Conservation (phyloP, 2,797 vertebrate species). For the Peromyscus melanophrys region DNA sequence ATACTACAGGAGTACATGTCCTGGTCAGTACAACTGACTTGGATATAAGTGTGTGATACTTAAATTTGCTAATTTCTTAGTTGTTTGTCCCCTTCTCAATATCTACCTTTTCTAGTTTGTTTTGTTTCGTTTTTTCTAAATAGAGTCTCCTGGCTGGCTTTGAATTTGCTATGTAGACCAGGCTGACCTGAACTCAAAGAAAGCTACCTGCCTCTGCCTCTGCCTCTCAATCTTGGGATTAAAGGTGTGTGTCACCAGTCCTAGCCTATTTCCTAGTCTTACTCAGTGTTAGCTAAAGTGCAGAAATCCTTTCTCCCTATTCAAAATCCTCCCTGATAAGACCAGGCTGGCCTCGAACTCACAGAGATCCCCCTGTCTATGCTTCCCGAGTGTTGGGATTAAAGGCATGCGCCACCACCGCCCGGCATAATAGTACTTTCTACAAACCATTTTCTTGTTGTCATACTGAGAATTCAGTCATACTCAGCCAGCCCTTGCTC, state of each 20-base stretch:
- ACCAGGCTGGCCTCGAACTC: too few species aligned
- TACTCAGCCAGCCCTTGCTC: slow-evolving; percentile 2
- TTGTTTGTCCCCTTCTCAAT: not conserved
- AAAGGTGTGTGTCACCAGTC: not conserved
- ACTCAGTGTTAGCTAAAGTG: slow-evolving; percentile 20
- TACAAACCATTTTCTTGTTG: slow-evolving; percentile 60
- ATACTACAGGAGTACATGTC: slow-evolving; percentile 31
- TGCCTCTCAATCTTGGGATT: not conserved
- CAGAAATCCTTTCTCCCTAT: not conserved
- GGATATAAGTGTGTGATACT: slow-evolving; percentile 7
- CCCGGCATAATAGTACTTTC: not conserved
- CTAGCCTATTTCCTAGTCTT: not conserved
- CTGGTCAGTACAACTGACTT: slow-evolving; percentile 55
- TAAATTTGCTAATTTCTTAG: slow-evolving; percentile 58
- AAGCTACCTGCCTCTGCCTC: not conserved
- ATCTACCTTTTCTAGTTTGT: not conserved
- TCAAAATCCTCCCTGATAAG: slow-evolving; percentile 44
- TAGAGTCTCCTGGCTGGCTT: not conserved
- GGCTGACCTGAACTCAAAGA: not conserved
- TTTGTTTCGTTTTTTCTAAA: not conserved
- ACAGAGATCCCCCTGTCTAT: too few species aligned
- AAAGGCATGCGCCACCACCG: too few species aligned
- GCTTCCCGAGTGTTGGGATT: too few species aligned
- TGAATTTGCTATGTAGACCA: not conserved
- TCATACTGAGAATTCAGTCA: not conserved